Conservation (phyloP, 2,113 vertebrate species). For the Apodemus sylvaticus region DNA sequence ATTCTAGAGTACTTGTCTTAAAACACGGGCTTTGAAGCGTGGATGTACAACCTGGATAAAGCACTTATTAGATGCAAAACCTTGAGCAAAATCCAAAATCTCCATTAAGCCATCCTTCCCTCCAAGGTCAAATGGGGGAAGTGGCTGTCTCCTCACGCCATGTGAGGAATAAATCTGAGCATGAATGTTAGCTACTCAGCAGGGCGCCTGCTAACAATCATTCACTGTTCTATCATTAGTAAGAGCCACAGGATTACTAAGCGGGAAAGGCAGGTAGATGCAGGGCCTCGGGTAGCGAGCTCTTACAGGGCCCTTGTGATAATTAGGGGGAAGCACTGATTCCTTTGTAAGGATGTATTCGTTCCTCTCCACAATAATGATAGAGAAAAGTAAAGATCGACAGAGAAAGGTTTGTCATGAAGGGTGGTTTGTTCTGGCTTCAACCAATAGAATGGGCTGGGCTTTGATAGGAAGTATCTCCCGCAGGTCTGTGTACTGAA, state of each 20-base stretch:
- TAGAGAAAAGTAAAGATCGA: background rate
- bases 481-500: background rate
- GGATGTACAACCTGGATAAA: background rate
- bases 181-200: background rate
- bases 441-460: background rate
- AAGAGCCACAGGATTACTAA: background rate
- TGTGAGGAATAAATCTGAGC: background rate
- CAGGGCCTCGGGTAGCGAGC: background rate
- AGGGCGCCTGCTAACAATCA: background rate
- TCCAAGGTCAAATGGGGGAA: conserved; percentile 15
- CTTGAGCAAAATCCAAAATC: conserved; percentile 42
- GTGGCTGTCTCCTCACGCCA: background rate
- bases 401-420: accelerated
- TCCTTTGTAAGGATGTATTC: background rate
- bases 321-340: background rate
- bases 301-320: background rate
- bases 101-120: background rate
- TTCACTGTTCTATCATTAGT: background rate
- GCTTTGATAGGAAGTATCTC: background rate
- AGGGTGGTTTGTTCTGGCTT: background rate
- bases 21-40: background rate
- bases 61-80: background rate
- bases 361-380: background rate
- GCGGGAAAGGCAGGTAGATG: background rate
- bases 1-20: background rate